Conservation (phyloP, 2,888 invertebrate genomes). For the Pycnomerus fuliginosus region DNA sequence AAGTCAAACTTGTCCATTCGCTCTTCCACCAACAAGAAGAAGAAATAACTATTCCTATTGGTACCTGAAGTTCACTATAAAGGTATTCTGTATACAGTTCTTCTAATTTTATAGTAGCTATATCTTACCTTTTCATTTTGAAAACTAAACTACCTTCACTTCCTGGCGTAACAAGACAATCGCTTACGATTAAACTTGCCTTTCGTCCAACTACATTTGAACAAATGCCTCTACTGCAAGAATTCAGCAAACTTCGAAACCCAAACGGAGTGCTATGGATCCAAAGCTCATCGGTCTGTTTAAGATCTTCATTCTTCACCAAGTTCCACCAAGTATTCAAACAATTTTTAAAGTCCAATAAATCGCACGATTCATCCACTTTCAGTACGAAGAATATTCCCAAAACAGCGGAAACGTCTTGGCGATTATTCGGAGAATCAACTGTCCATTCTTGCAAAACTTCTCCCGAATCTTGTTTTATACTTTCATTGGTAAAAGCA, state of each 20-base stretch:
- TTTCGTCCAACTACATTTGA: slow-evolving; percentile 59
- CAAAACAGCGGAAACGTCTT: slow-evolving; percentile 13
- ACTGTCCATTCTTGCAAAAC: slow-evolving; percentile 28
- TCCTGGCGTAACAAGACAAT: slow-evolving; percentile 60
- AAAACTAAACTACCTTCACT: slow-evolving; percentile 64
- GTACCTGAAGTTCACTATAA: no score
- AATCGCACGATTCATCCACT: slow-evolving; percentile 6
- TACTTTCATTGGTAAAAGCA: slow-evolving; percentile 22
- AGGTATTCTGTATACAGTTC: no score
- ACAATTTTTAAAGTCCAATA: slow-evolving; percentile 18
- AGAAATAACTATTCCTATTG: slow-evolving; percentile 57
- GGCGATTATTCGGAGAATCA: slow-evolving; percentile 21
- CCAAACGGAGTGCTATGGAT: slow-evolving; percentile 50
- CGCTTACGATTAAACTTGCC: slow-evolving; percentile 59
- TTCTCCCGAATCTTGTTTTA: slow-evolving; percentile 17
- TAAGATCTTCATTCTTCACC: slow-evolving; percentile 11
- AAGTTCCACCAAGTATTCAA: slow-evolving; percentile 25
- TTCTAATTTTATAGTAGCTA: neutral
- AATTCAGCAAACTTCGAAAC: slow-evolving; percentile 58
- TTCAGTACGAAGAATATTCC: slow-evolving; percentile 28
- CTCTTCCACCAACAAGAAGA: slow-evolving; percentile 63
- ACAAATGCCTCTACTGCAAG: slow-evolving; percentile 59
- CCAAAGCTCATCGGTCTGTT: slow-evolving; percentile 23
- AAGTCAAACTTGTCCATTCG: slow-evolving; percentile 64
- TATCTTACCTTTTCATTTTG: slow-evolving; percentile 18